Conservation (phyloP, 1,140 invertebrate species). For the Cydia splendana region DNA sequence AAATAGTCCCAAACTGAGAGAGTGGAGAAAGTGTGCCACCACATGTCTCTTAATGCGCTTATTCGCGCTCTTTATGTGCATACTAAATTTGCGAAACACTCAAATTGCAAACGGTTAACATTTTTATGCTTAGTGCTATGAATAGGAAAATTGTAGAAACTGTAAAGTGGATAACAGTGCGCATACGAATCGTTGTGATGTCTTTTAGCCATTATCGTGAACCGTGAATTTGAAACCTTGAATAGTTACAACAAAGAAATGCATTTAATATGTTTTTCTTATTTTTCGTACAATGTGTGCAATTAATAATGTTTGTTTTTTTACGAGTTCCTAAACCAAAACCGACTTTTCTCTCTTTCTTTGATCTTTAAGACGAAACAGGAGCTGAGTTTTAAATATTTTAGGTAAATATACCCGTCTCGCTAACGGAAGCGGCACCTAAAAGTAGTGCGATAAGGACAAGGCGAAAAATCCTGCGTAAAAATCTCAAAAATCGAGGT, state of each 20-base stretch:
- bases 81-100: conserved; percentile 8
- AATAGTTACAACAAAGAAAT: neutral
- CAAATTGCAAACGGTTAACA: neutral
- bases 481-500: no score
- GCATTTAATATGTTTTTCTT: neutral
- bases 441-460: no score
- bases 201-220: neutral
- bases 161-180: neutral
- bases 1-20: conserved; percentile 6
- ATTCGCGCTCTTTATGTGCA: conserved; percentile 12
- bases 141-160: neutral
- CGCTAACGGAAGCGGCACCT: no score
- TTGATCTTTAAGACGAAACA: no score
- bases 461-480: no score
- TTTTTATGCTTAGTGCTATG: neutral
- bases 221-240: neutral
- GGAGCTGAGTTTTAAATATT: no score
- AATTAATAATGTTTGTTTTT: neutral
- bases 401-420: no score
- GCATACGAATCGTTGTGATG: neutral
- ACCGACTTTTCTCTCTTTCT: neutral
- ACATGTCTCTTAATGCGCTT: neutral
- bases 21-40: conserved; percentile 13
- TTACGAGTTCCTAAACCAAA: neutral
- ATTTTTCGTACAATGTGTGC: neutral